Evolutionary conservation across 1,140 invertebrate species (phyloP), one percentile per base, ranked within the genome.

Genomic region (Aricia agestis): DNA sequence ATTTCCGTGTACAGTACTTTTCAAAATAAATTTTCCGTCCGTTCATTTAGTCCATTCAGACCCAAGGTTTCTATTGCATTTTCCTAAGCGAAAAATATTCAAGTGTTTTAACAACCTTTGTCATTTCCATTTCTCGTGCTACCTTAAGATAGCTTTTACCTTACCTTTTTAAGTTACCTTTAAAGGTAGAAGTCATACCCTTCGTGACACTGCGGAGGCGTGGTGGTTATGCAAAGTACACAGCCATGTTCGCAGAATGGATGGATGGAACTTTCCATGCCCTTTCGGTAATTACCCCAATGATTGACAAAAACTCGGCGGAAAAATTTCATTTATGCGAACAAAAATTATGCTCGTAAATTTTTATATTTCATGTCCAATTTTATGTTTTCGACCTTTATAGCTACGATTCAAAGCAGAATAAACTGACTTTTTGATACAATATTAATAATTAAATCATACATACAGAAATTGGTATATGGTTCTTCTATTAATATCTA

Each of bases 151-250:
- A 36, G n/a, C 36, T 6, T 36, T 36, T 36, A 36, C 9, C 9
- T 36, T 36, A 9, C 36, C 36, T 36, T 7, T 36, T 36, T 36
- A 2, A 36, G 36, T 36, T 36, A 36, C 36, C 36, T 36, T 36
- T 36, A 36, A 36, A 36, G 36, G 36, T 36, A 13, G 45, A 52
- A 52, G 45, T 36, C 68, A 69, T 58, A 36, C 31, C 57, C 36
- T 69, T 63, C 58, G 68, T 69, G 68, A 69, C 68, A 58, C 66
- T 66, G 31, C 17, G 61, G 25, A 58, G 65, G 42, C 65, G 42
- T 76, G 72, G n/a, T 70, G 75, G 73, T 76, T 76, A 76, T 76
- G 75, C 72, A 70, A 74, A 74, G 69, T 71, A 41, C 59, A 63
- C 52, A 58, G 13, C 31, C 57, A 41, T 61, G 68, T 61, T 41